These are phyloP conservation scores for Trissoscelio sp. DNA, from an alignment of 2,888 invertebrate species.

Conservation along the genomic window DNA sequence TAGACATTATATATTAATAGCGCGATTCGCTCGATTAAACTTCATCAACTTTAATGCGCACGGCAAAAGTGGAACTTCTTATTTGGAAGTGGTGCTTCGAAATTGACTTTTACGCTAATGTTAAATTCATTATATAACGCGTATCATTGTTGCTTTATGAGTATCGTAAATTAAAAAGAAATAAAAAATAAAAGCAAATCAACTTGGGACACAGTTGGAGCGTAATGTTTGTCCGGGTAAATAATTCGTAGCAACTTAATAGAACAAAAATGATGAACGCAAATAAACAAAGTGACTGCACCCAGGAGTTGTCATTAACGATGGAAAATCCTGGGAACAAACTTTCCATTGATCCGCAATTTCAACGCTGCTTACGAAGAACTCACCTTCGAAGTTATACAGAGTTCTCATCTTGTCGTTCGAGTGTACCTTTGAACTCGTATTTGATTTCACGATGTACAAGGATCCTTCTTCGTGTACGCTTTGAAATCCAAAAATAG, in stretches of 20 bases:
- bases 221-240: not conserved
- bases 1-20: not conserved
- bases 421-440: conserved; percentile 46
- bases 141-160: conserved; percentile 22
- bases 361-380: conserved; percentile 18
- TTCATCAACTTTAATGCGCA: not conserved
- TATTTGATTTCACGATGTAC: conserved; percentile 55
- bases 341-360: conserved; percentile 31
- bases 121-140: conserved; percentile 3
- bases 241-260: conserved; percentile 12
- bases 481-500: conserved; percentile 56
- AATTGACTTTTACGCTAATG: conserved; percentile 5
- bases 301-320: conserved; percentile 18
- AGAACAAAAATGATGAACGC: conserved; percentile 10
- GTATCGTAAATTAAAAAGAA: conserved; percentile 9
- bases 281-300: not conserved
- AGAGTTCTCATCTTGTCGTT: conserved; percentile 44
- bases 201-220: not conserved
- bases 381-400: conserved; percentile 49
- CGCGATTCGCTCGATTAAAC: not conserved
- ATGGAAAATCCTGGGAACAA: conserved; percentile 4
- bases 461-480: conserved; percentile 20
- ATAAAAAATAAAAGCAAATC: conserved; percentile 5
- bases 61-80: conserved; percentile 5
- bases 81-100: not conserved